Evolutionary conservation across 2,888 invertebrate species (phyloP).

Genomic region (Julus scanicus): DNA sequence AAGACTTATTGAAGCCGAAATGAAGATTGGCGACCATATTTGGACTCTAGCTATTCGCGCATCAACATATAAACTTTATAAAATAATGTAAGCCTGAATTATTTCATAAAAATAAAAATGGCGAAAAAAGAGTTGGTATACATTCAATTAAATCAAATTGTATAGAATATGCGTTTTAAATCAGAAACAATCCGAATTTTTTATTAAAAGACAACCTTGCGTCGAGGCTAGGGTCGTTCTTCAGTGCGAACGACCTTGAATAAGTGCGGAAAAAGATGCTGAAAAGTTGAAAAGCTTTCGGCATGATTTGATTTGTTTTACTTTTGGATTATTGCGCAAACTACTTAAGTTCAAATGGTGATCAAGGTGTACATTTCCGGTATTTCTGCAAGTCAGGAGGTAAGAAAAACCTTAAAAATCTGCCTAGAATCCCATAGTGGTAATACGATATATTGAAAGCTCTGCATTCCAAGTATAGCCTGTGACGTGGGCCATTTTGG

Average conservation of each 20-base stretch:
- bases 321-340: background rate
- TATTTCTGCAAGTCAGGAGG: constrained; percentile 94
- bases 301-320: background rate
- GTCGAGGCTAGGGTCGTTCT: background rate
- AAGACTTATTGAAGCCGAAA: too few species aligned
- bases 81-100: too few species aligned
- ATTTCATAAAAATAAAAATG: too few species aligned
- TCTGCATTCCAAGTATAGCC: background rate
- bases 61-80: too few species aligned
- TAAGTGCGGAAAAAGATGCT: background rate
- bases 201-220: background rate
- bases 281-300: background rate
- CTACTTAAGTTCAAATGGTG: constrained; percentile 73
- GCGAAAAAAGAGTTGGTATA: too few species aligned
- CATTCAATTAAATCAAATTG: too few species aligned
- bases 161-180: too few species aligned
- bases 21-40: too few species aligned
- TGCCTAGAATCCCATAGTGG: background rate
- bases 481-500: background rate
- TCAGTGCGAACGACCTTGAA: background rate
- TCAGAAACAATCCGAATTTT: too few species aligned
- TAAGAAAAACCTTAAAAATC: constrained; percentile 68
- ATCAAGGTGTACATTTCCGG: constrained; percentile 92
- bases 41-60: too few species aligned
- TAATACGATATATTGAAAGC: background rate